Evolutionary conservation across 30 jellyfish, hydroid and myxozoan genomes (phyloP).

Genomic region (Hydractinia symbiolongicarpus): DNA sequence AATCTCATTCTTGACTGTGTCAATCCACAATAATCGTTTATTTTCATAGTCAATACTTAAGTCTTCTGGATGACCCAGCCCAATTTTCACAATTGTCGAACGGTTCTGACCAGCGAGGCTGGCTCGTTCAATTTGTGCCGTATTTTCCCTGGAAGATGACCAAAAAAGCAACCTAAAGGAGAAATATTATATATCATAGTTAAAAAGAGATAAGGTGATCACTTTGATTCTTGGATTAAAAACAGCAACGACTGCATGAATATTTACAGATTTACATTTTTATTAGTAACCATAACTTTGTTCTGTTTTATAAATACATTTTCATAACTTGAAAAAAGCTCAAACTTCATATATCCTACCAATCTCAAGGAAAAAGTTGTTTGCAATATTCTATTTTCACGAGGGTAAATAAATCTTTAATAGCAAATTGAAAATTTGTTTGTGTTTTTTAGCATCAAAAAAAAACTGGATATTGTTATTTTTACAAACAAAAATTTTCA

Average conservation of each 20-base stretch:
- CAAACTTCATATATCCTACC: too few species aligned
- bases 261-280: background rate
- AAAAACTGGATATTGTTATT: too few species aligned
- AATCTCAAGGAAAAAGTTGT: too few species aligned
- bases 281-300: too few species aligned
- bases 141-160: background rate
- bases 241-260: background rate
- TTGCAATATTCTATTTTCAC: too few species aligned
- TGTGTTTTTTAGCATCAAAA: too few species aligned
- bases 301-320: background rate
- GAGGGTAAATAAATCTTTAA: too few species aligned
- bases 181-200: background rate
- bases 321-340: background rate
- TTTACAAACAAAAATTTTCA: too few species aligned
- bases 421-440: too few species aligned
- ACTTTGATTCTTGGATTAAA: background rate
- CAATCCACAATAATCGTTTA: background rate
- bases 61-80: constrained; percentile 2
- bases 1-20: background rate
- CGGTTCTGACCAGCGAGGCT: background rate
- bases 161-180: background rate
- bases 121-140: background rate
- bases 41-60: background rate
- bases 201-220: background rate
- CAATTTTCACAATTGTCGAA: background rate